Percentiles rank a stretch among this genome's conserved stretches.
These are phyloP conservation scores for Addax nasomaculatus DNA, from an alignment of 2,113 vertebrate genomes.

Conservation along the genomic window DNA sequence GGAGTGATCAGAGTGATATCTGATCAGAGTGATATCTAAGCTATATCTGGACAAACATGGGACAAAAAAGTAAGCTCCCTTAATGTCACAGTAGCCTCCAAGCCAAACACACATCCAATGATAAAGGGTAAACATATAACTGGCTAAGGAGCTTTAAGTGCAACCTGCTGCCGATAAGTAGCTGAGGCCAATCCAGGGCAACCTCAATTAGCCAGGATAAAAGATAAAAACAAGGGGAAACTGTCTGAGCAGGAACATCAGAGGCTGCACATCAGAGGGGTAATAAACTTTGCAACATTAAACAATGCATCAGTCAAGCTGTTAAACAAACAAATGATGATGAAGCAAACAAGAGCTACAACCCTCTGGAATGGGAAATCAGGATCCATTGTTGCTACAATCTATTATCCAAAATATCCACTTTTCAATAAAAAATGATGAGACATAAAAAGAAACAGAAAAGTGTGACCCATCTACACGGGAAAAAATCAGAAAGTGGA, in stretches of 20 bases:
- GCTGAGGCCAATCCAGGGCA: background rate
- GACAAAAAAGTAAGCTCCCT: background rate
- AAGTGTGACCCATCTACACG: background rate
- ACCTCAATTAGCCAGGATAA: background rate
- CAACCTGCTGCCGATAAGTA: background rate
- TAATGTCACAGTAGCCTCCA: background rate
- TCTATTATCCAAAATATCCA: background rate
- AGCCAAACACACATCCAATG: background rate
- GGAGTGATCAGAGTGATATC: background rate
- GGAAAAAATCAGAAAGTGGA: background rate
- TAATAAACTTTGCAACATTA: background rate
- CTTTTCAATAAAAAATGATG: background rate
- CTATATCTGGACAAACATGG: background rate
- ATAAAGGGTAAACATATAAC: background rate
- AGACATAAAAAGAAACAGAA: background rate
- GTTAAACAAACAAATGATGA: background rate
- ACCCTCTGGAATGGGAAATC: background rate
- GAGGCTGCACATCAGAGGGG: background rate
- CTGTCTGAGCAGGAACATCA: background rate
- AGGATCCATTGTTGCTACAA: background rate
- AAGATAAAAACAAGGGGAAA: background rate
- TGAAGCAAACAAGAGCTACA: background rate
- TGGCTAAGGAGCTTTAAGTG: background rate
- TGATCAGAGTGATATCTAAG: background rate
- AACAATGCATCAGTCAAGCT: background rate